phyloP scores from a whole-genome alignment of 2,113 vertebrate species.

The Eretmodus cyanostictus region DNA sequence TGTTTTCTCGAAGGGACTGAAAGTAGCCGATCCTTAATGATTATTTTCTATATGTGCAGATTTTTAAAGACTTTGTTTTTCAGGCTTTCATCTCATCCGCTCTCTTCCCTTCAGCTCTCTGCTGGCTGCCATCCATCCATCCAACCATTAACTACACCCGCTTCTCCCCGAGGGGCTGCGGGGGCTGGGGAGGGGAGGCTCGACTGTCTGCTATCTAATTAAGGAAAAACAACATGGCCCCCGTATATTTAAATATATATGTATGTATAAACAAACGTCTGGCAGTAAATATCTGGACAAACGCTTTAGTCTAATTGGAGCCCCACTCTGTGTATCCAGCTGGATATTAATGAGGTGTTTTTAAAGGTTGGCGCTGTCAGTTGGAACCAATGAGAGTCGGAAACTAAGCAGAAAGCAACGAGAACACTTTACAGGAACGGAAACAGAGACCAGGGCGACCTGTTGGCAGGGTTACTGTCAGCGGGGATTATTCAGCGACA shows the following conservation, averaged over 20 bases:
- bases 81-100: not conserved
- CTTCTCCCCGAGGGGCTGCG: not conserved
- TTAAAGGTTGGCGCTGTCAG: not conserved
- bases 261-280: not conserved
- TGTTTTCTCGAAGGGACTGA: not conserved
- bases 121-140: not conserved
- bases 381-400: not conserved
- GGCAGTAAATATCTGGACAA: not conserved
- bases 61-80: not conserved
- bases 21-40: not conserved
- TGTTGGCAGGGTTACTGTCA: not conserved
- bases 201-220: not conserved
- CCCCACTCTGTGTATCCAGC: not conserved
- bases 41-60: not conserved
- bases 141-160: not conserved
- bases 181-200: not conserved
- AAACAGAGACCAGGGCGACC: not conserved
- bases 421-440: not conserved
- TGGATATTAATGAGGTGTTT: not conserved
- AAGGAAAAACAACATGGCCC: not conserved
- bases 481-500: fast-evolving
- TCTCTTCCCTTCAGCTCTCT: not conserved
- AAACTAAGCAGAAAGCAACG: not conserved
- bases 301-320: not conserved
- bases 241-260: not conserved